Base-by-base conservation (phyloP, 2,797 vertebrate species). In the Benthosema pterotum region DNA sequence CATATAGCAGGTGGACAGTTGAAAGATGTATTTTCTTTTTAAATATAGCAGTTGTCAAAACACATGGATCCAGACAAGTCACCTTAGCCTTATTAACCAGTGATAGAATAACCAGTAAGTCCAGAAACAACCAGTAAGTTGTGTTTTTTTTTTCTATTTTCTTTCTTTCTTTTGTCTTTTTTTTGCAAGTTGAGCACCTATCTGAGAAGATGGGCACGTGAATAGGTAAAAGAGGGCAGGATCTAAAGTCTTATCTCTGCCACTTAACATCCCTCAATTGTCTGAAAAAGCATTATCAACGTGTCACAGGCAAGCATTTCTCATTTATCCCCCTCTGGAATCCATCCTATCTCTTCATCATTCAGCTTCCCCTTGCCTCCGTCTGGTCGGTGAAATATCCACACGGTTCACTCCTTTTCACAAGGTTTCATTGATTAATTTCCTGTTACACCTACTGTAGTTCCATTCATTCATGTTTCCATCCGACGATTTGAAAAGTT, bases 401-500 rank as follows among this genome's bases (percentile, higher is more conserved):
- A 75, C 81, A 69, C 68, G 69, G 79, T 69, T 55, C 0, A 52
- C 19, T 54, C 69, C 60, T 51, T 11, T 43, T 67, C 49, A 9
- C 51, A 69, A 64, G 74, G 65, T 48, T 63, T 47, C 47, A 56
- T 43, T 28, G 11, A 58, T 69, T 65, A 9, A n/a, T 56, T 38
- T 38, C 32, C 48, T 65, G 54, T 65, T n/a, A 52, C 28, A 51
- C 78, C 55, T 42, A 74, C 59, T 49, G 17, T 45, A 17, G 16
- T 11, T 57, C 55, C 32, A 38, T 72, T 65, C 72, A 82, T 43
- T 82, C 80, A 72, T 65, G 65, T 67, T 79, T 80, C 75, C 76
- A 86, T 86, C 83, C 81, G 82, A 81, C 71, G 73, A 48, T 72
- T 85, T 74, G 69, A 80, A 84, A 88, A 77, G 77, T 79, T 45